These are phyloP conservation scores for Dendrolimus pini DNA, from an alignment of 2,888 invertebrate genomes.

Conservation along the genomic window DNA sequence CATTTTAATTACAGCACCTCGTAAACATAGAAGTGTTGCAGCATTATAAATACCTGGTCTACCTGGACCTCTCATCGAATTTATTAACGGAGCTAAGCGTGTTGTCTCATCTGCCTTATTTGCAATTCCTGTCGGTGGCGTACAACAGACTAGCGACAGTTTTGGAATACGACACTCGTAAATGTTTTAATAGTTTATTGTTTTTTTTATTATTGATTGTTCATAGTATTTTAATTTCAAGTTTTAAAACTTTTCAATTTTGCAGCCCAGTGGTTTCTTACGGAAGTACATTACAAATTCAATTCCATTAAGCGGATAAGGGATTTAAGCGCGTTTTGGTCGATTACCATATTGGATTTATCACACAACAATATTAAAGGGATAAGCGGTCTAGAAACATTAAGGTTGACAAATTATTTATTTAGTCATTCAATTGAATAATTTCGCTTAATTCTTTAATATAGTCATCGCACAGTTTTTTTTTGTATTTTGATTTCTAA, in stretches of 20 bases:
- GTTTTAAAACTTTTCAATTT: constrained; percentile 14
- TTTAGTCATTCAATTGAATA: neutral
- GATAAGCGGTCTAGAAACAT: constrained; percentile 71
- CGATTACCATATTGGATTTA: constrained; percentile 76
- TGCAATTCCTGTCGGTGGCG: constrained; percentile 76
- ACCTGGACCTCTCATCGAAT: constrained; percentile 78
- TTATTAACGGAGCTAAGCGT: constrained; percentile 65
- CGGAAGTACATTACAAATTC: constrained; percentile 76
- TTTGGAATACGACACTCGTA: constrained; percentile 73
- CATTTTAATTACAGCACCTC: constrained; percentile 38
- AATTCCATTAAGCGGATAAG: constrained; percentile 72
- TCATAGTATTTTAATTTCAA: neutral
- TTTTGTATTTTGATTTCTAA: neutral
- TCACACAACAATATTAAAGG: constrained; percentile 77
- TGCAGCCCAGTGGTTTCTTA: constrained; percentile 77
- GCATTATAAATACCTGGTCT: constrained; percentile 76
- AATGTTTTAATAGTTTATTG: constrained; percentile 22
- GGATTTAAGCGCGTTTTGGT: constrained; percentile 78
- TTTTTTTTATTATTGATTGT: no score
- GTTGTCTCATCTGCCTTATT: constrained; percentile 68
- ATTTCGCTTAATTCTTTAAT: neutral
- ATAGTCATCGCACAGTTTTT: neutral
- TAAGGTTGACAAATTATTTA: constrained; percentile 47
- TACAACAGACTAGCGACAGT: constrained; percentile 70
- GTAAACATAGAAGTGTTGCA: constrained; percentile 67